phyloP scores from a whole-genome alignment of 2,797 vertebrate species.

The Oophaga sylvatica region DNA sequence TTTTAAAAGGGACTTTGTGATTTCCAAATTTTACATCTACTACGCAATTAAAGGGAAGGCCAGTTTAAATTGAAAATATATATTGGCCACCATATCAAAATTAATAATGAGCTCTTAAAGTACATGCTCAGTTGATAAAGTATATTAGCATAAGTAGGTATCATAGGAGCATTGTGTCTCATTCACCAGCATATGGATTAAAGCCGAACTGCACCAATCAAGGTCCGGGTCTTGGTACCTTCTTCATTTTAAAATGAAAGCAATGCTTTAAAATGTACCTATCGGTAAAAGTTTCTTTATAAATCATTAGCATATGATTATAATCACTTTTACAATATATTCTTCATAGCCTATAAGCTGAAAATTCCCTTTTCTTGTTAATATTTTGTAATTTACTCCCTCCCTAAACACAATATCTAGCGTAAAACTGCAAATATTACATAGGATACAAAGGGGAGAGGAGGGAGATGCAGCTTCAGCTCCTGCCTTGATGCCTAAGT shows the following conservation, averaged over 20 bases:
- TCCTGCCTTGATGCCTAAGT: too few relatives aligned
- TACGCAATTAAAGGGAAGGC: background rate
- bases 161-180: background rate
- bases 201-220: background rate
- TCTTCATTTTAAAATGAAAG: background rate
- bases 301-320: background rate
- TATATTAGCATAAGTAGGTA: background rate
- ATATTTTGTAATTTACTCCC: too few relatives aligned
- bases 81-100: background rate
- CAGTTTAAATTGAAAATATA: background rate
- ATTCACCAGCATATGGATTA: background rate
- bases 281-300: background rate
- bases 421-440: too few relatives aligned
- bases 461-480: too few relatives aligned
- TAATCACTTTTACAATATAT: too few relatives aligned
- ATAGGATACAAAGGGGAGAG: too few relatives aligned
- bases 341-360: too few relatives aligned
- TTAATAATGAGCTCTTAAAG: background rate
- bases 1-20: background rate
- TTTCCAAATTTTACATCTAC: background rate
- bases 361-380: too few relatives aligned
- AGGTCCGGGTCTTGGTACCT: background rate
- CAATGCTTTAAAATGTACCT: background rate
- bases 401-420: too few relatives aligned
- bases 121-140: background rate